phyloP scores from a whole-genome alignment of 92 coral and sea anemone genomes.

The Blastomussa wellsi region DNA sequence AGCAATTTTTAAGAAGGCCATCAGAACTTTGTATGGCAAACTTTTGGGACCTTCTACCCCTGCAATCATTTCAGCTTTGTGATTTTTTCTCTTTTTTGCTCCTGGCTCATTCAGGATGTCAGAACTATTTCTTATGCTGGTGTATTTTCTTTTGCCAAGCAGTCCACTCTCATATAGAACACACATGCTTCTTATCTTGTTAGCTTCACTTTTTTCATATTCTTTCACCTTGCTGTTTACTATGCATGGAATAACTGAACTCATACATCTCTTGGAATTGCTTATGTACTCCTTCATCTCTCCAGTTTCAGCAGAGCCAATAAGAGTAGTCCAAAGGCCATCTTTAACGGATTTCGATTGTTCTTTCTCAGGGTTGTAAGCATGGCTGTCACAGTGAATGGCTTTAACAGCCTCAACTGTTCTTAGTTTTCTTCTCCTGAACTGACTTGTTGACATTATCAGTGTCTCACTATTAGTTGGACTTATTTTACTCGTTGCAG shows the following conservation, averaged over 20 bases:
- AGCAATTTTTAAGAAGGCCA: conserved; percentile 35
- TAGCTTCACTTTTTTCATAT: conserved; percentile 45
- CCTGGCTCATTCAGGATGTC: conserved; percentile 32
- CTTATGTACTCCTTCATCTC: conserved; percentile 55
- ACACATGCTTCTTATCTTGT: conserved; percentile 59
- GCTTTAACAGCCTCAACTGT: conserved; percentile 64
- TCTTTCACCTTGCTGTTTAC: conserved; percentile 48
- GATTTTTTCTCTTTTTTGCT: conserved; percentile 30
- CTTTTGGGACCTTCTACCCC: conserved; percentile 52
- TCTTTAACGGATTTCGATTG: conserved; percentile 46
- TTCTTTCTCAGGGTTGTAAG: conserved; percentile 34
- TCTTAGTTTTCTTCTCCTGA: conserved; percentile 51
- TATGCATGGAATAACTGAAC: conserved; percentile 33
- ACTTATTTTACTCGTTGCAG: conserved; percentile 25
- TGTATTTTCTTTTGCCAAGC: conserved; percentile 60
- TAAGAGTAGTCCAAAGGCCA: conserved; percentile 71
- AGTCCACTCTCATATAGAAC: conserved; percentile 64
- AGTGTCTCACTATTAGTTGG: conserved; percentile 37
- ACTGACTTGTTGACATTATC: conserved; percentile 40
- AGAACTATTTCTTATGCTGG: conserved; percentile 57
- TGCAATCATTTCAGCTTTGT: conserved; percentile 33
- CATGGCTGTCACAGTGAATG: conserved; percentile 54
- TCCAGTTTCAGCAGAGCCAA: conserved; percentile 42
- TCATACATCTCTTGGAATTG: conserved; percentile 53
- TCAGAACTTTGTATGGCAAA: conserved; percentile 46